Evolutionary conservation across 2,888 invertebrate species (phyloP).

Genomic region (Eupelmus urozonus): DNA sequence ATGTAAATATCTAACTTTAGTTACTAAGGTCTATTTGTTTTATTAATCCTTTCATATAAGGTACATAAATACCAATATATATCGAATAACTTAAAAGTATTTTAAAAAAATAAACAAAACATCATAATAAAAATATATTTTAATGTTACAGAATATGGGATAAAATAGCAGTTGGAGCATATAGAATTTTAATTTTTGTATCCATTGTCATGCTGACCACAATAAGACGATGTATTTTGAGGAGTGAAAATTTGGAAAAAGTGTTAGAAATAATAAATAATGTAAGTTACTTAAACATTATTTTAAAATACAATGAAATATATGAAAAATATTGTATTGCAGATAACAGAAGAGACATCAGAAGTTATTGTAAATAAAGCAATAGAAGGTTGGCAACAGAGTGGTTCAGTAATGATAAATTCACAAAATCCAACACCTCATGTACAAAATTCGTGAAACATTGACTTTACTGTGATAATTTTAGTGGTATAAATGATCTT

Average conservation of each 20-base stretch:
- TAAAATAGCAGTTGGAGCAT: slow-evolving; percentile 91
- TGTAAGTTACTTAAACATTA: slow-evolving; percentile 77
- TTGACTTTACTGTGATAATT: slow-evolving; percentile 52
- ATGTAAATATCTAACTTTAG: slow-evolving; percentile 30
- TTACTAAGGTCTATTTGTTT: too few species aligned
- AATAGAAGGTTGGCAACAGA: slow-evolving; percentile 91
- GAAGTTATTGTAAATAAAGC: slow-evolving; percentile 91
- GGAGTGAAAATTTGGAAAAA: slow-evolving; percentile 81
- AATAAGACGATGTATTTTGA: slow-evolving; percentile 83
- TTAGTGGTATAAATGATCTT: slow-evolving; percentile 30
- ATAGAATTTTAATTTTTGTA: slow-evolving; percentile 88
- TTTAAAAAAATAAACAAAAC: neutral
- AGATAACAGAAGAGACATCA: slow-evolving; percentile 89
- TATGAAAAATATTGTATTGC: slow-evolving; percentile 37
- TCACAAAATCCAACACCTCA: slow-evolving; percentile 66
- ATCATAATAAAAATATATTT: neutral
- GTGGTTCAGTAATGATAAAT: slow-evolving; percentile 81
- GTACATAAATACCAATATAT: too few species aligned
- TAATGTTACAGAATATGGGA: slow-evolving; percentile 88
- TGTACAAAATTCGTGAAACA: slow-evolving; percentile 50
- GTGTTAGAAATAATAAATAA: slow-evolving; percentile 84
- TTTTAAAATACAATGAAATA: too few species aligned
- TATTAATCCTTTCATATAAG: too few species aligned
- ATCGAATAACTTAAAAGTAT: too few species aligned
- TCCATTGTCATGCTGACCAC: slow-evolving; percentile 87